A percentile compares a stretch with the other conserved stretches of the same genome.
phyloP scores from a whole-genome alignment of 2,888 invertebrate genomes.

The Eupithecia tripunctaria region DNA sequence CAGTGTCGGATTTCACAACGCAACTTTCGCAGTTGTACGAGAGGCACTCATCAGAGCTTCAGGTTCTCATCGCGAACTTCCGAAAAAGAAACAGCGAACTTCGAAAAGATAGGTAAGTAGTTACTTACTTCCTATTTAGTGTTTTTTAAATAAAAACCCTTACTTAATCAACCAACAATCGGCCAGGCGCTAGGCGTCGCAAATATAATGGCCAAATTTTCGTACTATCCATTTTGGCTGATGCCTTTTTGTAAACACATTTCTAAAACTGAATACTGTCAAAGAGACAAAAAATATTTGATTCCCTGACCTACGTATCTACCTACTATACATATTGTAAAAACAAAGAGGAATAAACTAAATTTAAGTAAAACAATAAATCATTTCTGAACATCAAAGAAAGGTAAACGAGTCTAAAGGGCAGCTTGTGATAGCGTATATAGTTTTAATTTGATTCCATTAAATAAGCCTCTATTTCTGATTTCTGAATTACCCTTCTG shows the following conservation, averaged over 20 bases:
- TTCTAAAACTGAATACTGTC: not conserved
- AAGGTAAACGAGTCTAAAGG: not conserved
- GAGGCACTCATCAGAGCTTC: slow-evolving; percentile 94
- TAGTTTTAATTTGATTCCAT: not conserved
- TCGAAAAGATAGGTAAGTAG: slow-evolving; percentile 91
- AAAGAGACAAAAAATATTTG: too few relatives aligned
- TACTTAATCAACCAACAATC: not conserved
- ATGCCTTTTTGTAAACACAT: too few relatives aligned
- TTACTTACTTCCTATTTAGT: not conserved
- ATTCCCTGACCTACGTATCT: too few relatives aligned
- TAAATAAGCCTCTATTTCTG: not conserved
- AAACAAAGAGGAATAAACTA: not conserved
- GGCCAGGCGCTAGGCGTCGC: not conserved
- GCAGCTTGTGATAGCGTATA: not conserved
- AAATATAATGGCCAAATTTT: not conserved
- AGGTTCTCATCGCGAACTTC: slow-evolving; percentile 93
- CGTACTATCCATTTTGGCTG: not conserved
- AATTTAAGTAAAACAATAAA: not conserved
- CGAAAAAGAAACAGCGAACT: slow-evolving; percentile 93
- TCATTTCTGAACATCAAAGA: not conserved
- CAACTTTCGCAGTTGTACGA: slow-evolving; percentile 95
- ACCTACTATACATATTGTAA: not conserved
- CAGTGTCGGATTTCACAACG: slow-evolving; percentile 96
- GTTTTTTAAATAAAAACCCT: not conserved
- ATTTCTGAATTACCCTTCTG: not conserved